Evolutionary conservation across 2,888 invertebrate species (phyloP), one percentile per base, ranked within the genome.

Genomic region (Trichacis sp.): DNA sequence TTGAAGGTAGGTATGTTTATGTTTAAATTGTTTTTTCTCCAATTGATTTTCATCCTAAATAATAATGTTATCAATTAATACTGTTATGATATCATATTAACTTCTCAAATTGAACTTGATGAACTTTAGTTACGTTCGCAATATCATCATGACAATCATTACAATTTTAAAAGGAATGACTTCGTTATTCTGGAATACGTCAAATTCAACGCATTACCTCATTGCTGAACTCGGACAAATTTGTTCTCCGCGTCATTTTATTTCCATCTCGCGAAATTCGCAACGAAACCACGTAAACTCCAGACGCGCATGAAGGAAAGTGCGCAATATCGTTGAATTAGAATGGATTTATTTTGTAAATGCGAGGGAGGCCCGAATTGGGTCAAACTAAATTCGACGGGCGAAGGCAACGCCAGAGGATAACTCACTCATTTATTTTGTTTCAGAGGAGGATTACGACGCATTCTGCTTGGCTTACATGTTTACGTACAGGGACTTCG

Each of bases 391-490:
- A 38, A 43, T 54, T 48, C 47, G 19, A 56, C 46, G 18, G n/a
- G 58, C 14, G 48, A 49, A 56, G 20, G 33, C 36, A 53, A 56
- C 52, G 38, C 18, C 2, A 40, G 45, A n/a, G 14, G 60, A 50
- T 65, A 64, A 64, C 40, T 36, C 45, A 12, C 53, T 64, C 65
- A 45, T 59, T 69, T 64, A 61, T 61, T 68, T 68, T 67, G 67
- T 78, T 77, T 74, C 90, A 93, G 96, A 97, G 90, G 94, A 96
- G 83, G 96, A 98, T 85, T 99, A 99, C 85, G 96, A 98, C 84
- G 95, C 96, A 15, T 99, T 98, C 86, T 99, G 99, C 82, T 87
- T 99, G 80, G 98, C 98, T 54, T 99, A 98, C 86, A 96, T 98
- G 92, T 97, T 99, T 85, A 98, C 98, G 14, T 98, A 97, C 85